Conservation (phyloP, 2,113 vertebrate genomes). For the Arenaria interpres region DNA sequence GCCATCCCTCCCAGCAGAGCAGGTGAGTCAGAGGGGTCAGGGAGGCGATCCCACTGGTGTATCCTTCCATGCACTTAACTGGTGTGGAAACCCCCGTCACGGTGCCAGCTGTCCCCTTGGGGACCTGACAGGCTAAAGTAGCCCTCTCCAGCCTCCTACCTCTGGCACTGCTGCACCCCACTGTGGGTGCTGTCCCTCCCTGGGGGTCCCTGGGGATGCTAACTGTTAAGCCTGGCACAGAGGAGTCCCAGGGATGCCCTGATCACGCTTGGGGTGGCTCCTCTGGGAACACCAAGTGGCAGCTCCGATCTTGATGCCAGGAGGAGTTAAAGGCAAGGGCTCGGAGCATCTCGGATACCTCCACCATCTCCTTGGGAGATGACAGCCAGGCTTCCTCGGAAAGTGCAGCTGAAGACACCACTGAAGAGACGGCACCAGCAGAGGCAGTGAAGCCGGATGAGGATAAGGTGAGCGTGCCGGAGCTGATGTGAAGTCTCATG, state of each 20-base stretch:
- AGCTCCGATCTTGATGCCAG: not conserved
- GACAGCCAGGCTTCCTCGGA: not conserved
- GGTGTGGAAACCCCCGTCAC: rapidly evolving
- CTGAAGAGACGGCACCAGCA: not conserved
- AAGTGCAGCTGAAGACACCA: not conserved
- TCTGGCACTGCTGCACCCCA: not conserved
- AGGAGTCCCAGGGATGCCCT: not conserved
- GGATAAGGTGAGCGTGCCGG: slow-evolving; percentile 47
- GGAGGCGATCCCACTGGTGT: not conserved
- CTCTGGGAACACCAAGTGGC: not conserved
- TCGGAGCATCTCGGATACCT: slow-evolving; percentile 30
- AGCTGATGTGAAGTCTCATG: rapidly evolving
- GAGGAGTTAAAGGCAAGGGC: not conserved
- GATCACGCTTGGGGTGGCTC: not conserved
- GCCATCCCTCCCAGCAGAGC: not conserved
- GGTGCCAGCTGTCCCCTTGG: not conserved
- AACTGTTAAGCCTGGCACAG: rapidly evolving
- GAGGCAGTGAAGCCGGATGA: not conserved
- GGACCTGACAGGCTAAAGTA: not conserved
- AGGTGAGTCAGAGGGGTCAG: slow-evolving; percentile 48
- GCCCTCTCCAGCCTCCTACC: not conserved
- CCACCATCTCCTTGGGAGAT: slow-evolving; percentile 43
- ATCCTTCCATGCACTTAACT: not conserved
- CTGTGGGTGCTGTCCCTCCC: not conserved
- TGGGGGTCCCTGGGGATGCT: not conserved